These are phyloP conservation scores for Psammodynastes pulverulentus DNA, from an alignment of 2,113 vertebrate species.

Conservation along the genomic window DNA sequence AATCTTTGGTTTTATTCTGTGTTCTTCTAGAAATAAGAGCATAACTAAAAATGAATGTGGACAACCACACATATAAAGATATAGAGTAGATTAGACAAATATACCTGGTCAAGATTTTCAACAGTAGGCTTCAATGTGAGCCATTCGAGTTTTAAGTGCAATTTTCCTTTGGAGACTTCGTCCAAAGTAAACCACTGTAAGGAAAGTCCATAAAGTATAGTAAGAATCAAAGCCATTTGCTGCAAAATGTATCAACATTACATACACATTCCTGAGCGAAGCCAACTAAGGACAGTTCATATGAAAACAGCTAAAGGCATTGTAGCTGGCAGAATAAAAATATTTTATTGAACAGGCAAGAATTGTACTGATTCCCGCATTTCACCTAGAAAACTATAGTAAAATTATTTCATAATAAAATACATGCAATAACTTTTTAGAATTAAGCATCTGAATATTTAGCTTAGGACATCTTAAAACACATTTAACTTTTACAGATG, in stretches of 20 bases:
- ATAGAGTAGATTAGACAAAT: background rate
- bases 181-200: constrained; percentile 90
- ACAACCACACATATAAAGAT: background rate
- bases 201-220: background rate
- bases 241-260: background rate
- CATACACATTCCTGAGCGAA: background rate
- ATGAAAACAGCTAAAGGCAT: background rate
- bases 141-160: constrained; percentile 92
- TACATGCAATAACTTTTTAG: background rate
- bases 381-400: background rate
- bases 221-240: background rate
- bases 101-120: constrained; percentile 86
- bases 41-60: background rate
- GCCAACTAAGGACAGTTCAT: background rate
- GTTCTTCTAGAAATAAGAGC: background rate
- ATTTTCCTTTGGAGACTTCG: constrained; percentile 82
- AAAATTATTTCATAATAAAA: background rate
- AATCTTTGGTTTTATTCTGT: background rate
- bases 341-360: background rate
- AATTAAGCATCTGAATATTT: background rate
- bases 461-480: background rate
- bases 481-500: background rate
- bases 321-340: background rate
- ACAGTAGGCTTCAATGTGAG: constrained; percentile 79
- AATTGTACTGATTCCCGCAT: background rate